phyloP scores from a whole-genome alignment of 1,140 invertebrate genomes.

The Lamellibrachia luymesi region DNA sequence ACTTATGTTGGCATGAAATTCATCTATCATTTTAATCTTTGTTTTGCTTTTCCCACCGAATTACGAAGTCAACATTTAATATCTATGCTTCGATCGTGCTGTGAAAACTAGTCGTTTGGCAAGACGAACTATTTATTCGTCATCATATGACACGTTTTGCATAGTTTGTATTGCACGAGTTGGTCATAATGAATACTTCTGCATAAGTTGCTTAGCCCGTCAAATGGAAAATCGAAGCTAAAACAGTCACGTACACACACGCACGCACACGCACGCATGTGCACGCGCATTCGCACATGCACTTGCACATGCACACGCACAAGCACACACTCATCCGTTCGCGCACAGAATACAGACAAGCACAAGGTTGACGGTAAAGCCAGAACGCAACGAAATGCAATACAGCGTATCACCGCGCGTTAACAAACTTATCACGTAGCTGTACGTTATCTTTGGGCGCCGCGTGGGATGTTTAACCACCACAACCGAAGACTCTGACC shows the following conservation, averaged over 20 bases:
- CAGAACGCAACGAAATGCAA: neutral
- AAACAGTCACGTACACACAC: neutral
- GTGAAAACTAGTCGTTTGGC: too few relatives aligned
- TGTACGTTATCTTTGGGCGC: neutral
- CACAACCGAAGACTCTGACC: neutral
- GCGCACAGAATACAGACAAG: neutral
- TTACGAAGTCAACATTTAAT: too few relatives aligned
- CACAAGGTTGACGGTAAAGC: neutral
- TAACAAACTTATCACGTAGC: neutral
- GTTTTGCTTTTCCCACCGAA: too few relatives aligned
- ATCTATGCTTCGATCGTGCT: too few relatives aligned
- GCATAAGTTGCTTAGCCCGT: too few relatives aligned
- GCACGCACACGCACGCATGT: neutral
- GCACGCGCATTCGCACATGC: neutral
- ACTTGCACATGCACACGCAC: neutral
- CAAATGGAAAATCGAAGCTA: too few relatives aligned
- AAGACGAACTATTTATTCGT: too few relatives aligned
- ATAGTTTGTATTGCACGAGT: neutral
- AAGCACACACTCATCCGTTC: too few relatives aligned
- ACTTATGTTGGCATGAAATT: too few relatives aligned
- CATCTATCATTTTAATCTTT: too few relatives aligned
- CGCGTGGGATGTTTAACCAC: neutral
- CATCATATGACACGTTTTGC: too few relatives aligned
- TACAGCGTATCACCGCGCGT: neutral
- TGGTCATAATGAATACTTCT: neutral